Evolutionary conservation across 2,888 invertebrate genomes (phyloP).

Genomic region (Caenorhabditis wallacei): DNA sequence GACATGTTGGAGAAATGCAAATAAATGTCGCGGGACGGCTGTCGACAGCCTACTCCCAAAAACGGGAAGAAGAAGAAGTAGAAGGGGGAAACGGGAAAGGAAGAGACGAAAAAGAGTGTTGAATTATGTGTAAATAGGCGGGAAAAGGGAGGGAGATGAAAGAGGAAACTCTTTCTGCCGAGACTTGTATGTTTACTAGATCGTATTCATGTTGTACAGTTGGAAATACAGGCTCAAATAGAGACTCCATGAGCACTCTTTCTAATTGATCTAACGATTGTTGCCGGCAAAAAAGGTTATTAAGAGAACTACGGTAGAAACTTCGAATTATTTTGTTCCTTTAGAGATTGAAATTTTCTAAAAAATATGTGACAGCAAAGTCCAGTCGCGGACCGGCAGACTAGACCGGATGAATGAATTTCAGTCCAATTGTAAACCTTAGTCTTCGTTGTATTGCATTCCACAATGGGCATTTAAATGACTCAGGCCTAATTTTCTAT

Average conservation of each 20-base stretch:
- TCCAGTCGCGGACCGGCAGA: no score
- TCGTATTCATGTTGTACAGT: constrained; percentile 21
- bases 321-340: no score
- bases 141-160: not conserved
- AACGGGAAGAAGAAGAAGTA: constrained; percentile 16
- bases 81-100: constrained; percentile 7
- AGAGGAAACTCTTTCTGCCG: constrained; percentile 17
- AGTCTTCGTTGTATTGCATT: no score
- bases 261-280: not conserved
- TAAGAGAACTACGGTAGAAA: no score
- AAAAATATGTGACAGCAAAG: no score
- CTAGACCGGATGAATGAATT: no score
- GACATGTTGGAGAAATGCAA: constrained; percentile 51
- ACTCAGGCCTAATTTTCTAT: no score
- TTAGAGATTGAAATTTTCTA: no score
- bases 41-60: constrained; percentile 50
- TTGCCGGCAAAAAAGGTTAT: no score
- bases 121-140: constrained; percentile 60
- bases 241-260: not conserved
- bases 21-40: constrained; percentile 45
- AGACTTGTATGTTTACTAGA: constrained; percentile 43
- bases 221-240: constrained; percentile 9
- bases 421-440: no score
- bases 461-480: no score
- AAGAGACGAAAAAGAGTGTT: constrained; percentile 48